A percentile compares a stretch with the other conserved stretches of the same genome.
Conservation (phyloP, 2,888 invertebrate genomes). For the Heliconius sara region DNA sequence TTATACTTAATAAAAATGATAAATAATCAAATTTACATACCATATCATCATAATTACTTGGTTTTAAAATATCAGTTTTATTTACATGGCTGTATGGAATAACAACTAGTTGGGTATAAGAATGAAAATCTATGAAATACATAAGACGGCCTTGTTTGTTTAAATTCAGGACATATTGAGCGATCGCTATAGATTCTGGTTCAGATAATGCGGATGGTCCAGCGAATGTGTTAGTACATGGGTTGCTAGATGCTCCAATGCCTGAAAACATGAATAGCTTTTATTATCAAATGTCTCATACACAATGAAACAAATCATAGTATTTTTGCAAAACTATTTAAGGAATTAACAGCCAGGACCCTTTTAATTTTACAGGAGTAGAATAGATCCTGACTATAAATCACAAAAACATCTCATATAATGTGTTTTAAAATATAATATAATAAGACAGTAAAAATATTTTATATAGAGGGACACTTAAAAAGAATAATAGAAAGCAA, state of each 20-base stretch:
- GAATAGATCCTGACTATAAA: neutral
- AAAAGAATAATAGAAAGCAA: too few relatives aligned
- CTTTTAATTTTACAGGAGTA: neutral
- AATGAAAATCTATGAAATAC: conserved; percentile 83
- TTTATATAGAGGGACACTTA: too few relatives aligned
- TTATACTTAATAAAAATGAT: neutral
- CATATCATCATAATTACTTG: conserved; percentile 70
- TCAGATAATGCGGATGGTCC: conserved; percentile 83
- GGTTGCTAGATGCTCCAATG: conserved; percentile 67
- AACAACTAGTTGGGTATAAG: conserved; percentile 81
- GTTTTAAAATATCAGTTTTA: conserved; percentile 48
- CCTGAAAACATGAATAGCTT: conserved; percentile 55
- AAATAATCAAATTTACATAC: conserved; percentile 55
- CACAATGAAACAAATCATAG: neutral
- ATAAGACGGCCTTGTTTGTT: conserved; percentile 59
- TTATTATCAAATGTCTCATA: neutral
- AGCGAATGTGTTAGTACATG: conserved; percentile 80
- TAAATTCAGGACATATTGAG: conserved; percentile 62
- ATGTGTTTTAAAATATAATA: neutral
- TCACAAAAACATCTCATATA: neutral
- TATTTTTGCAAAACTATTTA: neutral
- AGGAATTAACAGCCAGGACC: neutral
- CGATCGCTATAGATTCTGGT: conserved; percentile 76
- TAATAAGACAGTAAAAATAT: too few relatives aligned
- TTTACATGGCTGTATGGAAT: conserved; percentile 77